A percentile compares a stretch with the other conserved stretches of the same genome.
Evolutionary conservation across 2,888 invertebrate species (phyloP).

Genomic region (Sinopyrophorus schimmeli): DNA sequence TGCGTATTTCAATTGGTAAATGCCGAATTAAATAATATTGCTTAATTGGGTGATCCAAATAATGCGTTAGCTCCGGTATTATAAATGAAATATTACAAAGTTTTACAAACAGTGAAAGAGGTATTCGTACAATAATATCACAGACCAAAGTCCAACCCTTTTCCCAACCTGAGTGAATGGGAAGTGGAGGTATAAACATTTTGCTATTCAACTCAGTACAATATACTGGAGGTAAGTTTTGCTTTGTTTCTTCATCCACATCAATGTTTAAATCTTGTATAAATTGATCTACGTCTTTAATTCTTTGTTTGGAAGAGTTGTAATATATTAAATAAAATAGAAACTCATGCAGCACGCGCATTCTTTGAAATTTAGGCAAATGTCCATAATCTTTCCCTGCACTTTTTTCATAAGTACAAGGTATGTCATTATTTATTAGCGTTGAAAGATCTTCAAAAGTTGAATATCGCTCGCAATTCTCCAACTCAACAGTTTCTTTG

Average conservation of each 20-base stretch:
- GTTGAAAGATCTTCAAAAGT: constrained; percentile 40
- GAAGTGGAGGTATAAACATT: constrained; percentile 72
- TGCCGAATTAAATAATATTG: constrained; percentile 66
- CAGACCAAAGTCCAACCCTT: constrained; percentile 71
- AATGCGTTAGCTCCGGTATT: constrained; percentile 61
- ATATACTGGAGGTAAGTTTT: constrained; percentile 58
- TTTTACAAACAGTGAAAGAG: constrained; percentile 70
- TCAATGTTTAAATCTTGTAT: constrained; percentile 35
- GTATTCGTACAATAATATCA: constrained; percentile 71
- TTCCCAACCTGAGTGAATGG: constrained; percentile 61
- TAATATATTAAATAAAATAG: constrained; percentile 71
- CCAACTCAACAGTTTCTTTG: constrained; percentile 32
- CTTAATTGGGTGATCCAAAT: constrained; percentile 68
- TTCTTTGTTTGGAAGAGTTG: constrained; percentile 33
- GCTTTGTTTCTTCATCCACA: constrained; percentile 51
- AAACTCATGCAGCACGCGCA: constrained; percentile 68
- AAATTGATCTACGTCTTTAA: constrained; percentile 47
- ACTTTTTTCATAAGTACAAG: constrained; percentile 38
- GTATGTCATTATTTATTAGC: constrained; percentile 15
- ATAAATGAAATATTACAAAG: constrained; percentile 63
- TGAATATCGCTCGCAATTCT: constrained; percentile 8
- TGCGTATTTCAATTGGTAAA: constrained; percentile 60
- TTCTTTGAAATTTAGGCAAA: constrained; percentile 68
- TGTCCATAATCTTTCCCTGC: constrained; percentile 57
- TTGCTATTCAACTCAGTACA: constrained; percentile 65